Conservation (phyloP, 1,140 invertebrate genomes). For the Chironomus tepperi region DNA sequence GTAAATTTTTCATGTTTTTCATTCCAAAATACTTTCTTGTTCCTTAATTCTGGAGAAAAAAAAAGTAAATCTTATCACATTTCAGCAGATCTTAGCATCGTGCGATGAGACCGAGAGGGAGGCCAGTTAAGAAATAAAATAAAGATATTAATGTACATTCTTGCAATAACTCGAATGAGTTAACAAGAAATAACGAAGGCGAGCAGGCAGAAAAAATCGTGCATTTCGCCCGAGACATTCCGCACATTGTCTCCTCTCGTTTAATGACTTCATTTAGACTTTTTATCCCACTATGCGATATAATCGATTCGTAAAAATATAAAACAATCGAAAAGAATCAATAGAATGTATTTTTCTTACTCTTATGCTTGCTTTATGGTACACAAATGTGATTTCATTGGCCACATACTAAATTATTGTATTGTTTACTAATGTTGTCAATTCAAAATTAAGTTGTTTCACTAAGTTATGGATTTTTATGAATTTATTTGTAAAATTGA, state of each 20-base stretch:
- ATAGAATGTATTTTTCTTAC: no score
- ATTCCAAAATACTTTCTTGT: not conserved
- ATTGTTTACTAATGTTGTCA: no score
- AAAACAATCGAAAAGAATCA: not conserved
- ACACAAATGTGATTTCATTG: no score
- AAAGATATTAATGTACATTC: not conserved
- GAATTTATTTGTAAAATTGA: no score
- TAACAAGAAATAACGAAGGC: conserved; percentile 18
- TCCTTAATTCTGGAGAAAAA: not conserved
- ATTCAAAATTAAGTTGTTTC: no score
- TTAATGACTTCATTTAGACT: conserved; percentile 17
- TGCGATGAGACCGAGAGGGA: not conserved
- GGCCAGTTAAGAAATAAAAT: no score
- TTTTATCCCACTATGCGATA: not conserved
- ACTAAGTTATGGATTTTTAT: no score
- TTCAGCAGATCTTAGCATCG: not conserved
- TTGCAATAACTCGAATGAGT: not conserved
- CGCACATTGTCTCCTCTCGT: conserved; percentile 5
- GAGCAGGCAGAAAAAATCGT: not conserved
- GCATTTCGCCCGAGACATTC: conserved; percentile 15
- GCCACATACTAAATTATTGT: no score
- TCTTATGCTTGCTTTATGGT: no score
- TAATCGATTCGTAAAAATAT: not conserved
- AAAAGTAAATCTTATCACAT: conserved; percentile 15
- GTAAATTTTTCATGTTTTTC: not conserved